Evolutionary conservation across 2,797 vertebrate genomes (phyloP).

Genomic region (Phylloscopus collybita): DNA sequence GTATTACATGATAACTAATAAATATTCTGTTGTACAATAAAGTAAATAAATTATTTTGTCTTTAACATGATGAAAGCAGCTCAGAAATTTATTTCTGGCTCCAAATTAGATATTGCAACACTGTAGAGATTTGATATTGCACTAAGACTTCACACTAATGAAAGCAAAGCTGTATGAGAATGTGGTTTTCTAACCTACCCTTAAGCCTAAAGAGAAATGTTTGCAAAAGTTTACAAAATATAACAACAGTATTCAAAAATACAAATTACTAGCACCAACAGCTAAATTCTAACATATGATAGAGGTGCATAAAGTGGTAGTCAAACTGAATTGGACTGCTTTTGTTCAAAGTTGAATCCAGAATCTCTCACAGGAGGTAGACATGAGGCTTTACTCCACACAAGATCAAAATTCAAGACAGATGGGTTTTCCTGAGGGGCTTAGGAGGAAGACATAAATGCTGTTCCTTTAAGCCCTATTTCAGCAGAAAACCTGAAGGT

Average conservation of each 20-base stretch:
- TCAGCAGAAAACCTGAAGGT: background rate
- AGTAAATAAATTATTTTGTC: background rate
- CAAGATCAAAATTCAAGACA: background rate
- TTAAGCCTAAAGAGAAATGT: background rate
- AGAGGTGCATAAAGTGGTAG: background rate
- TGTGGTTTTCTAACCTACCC: background rate
- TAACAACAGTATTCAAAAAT: background rate
- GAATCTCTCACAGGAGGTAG: background rate
- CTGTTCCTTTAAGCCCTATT: background rate
- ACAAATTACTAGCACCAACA: background rate
- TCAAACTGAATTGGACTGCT: background rate
- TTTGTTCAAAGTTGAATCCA: background rate
- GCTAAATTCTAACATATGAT: background rate
- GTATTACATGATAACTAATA: background rate
- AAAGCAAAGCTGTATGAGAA: background rate
- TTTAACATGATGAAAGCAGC: background rate
- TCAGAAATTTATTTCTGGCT: background rate
- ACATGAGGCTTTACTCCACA: accelerated
- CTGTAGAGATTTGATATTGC: background rate
- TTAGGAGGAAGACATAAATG: background rate
- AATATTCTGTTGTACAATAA: background rate
- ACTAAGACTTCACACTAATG: background rate
- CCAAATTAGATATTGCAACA: background rate
- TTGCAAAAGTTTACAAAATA: background rate
- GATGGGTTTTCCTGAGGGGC: background rate